Percentiles rank a stretch among this genome's conserved stretches.
phyloP scores from a whole-genome alignment of 1,140 invertebrate species.

The Helicoverpa armigera region DNA sequence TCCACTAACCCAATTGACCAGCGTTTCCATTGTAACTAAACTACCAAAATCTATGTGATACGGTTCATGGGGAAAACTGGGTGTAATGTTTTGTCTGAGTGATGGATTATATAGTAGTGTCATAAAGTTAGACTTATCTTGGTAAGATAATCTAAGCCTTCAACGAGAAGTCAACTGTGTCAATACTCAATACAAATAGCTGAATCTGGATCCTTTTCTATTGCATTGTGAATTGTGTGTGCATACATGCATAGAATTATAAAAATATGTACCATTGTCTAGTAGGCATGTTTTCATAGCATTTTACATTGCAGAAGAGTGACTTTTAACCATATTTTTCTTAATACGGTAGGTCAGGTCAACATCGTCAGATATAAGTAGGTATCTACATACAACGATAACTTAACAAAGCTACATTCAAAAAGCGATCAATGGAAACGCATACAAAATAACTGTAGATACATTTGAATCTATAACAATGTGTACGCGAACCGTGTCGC shows the following conservation, averaged over 20 bases:
- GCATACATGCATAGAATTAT: too few species aligned
- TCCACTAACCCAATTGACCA: conserved; percentile 60
- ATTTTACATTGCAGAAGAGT: too few species aligned
- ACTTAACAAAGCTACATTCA: not conserved
- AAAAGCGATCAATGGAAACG: conserved; percentile 48
- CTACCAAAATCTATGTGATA: conserved; percentile 12
- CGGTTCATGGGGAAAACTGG: conserved; percentile 31
- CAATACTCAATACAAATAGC: too few species aligned
- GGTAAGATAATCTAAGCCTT: too few species aligned
- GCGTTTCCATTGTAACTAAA: conserved; percentile 58
- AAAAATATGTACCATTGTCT: too few species aligned
- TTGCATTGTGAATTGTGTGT: too few species aligned
- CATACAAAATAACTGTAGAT: conserved; percentile 48
- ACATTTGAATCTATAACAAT: conserved; percentile 50
- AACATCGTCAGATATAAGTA: not conserved
- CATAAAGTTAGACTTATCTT: too few species aligned
- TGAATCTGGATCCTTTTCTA: too few species aligned
- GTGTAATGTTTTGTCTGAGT: not conserved
- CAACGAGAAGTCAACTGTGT: too few species aligned
- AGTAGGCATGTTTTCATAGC: too few species aligned
- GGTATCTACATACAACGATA: not conserved
- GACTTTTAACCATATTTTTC: too few species aligned
- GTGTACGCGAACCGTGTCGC: conserved; percentile 50
- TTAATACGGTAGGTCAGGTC: too few species aligned
- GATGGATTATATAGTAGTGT: not conserved